Evolutionary conservation across 2,113 vertebrate species (phyloP), one percentile per base, ranked within the genome.

Genomic region (Typhlomys cinereus): DNA sequence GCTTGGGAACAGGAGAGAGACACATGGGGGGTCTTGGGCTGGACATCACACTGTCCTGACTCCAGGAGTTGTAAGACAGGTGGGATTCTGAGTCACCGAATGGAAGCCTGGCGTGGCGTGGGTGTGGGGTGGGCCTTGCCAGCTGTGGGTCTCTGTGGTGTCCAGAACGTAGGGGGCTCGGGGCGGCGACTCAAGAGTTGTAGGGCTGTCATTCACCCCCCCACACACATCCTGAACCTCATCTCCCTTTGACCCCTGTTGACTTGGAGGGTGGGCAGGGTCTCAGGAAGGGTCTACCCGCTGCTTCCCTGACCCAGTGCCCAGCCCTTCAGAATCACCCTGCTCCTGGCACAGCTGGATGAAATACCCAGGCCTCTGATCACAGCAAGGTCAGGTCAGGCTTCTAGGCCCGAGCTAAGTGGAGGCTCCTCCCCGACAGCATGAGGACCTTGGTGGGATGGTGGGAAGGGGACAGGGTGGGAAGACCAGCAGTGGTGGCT

Each of bases 31-130:
- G 12, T 41, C 46, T n/a, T 21, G 18, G n/a, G 88, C 4, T 1
- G n/a, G 66, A 44, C 31, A 1, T 21, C 78, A 6, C n/a, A 21
- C 6, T 31, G 46, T 27, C 27, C 15, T 10, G 64, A 71, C 41
- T 34, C 1, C 0, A 27, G 62, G 52, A 41, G 52, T 21, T 8
- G 5, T 59, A 27, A 10, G 50, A 7, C 0, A 4, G 18, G 4
- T 41, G 8, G 48, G 48, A 54, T n/a, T 39, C 44, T 18, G 39
- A 41, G 66, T 23, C 4, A 2, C 27, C 3, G 7, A 34, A n/a
- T 20, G 61, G 5, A 2, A 25, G 61, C 6, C 6, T 10, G 17
- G 31, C 10, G 1, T 11, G 34, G 8, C 2, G 21, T 64, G 2
- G 21, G 1, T 23, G 29, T 62, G 29, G 21, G 44, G 21, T 4